Conservation (phyloP, 2,797 vertebrate species). For the Pangasius sanitwongsei region DNA sequence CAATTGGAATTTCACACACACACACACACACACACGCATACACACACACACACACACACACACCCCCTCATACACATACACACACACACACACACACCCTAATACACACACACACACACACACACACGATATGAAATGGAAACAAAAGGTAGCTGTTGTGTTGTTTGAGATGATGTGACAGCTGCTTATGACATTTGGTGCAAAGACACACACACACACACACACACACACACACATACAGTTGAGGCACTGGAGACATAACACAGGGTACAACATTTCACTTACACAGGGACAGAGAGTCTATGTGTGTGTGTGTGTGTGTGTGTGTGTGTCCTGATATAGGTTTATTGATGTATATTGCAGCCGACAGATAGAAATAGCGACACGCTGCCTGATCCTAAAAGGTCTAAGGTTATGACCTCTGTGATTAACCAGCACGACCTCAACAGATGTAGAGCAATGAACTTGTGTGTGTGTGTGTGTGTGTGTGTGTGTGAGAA, state of each 20-base stretch:
- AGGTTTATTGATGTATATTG: neutral
- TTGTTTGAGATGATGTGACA: slow-evolving; percentile 30
- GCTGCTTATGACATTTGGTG: slow-evolving; percentile 41
- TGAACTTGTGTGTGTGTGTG: slow-evolving; percentile 1
- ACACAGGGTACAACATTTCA: slow-evolving; percentile 16
- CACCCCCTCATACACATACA: too few relatives aligned
- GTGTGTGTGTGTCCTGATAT: slow-evolving; percentile 2
- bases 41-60: slow-evolving; percentile 24
- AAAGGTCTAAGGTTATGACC: slow-evolving; percentile 28
- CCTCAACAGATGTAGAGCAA: slow-evolving; percentile 17
- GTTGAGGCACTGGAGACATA: slow-evolving; percentile 9
- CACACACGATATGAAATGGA: slow-evolving; percentile 10
- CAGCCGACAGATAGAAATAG: neutral
- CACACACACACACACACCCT: slow-evolving; percentile 37
- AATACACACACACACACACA: too few relatives aligned
- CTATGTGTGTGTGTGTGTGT: neutral
- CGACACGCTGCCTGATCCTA: slow-evolving; percentile 16
- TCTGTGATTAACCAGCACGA: slow-evolving; percentile 29
- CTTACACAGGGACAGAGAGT: neutral
- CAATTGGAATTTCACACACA: slow-evolving; percentile 16
- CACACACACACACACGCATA: slow-evolving; percentile 33
- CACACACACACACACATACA: slow-evolving; percentile 4
- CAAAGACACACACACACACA: neutral
- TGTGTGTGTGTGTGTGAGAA: neutral
- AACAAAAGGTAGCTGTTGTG: neutral